These are phyloP conservation scores for Tachycineta bicolor DNA, from an alignment of 2,113 vertebrate genomes.

Conservation along the genomic window DNA sequence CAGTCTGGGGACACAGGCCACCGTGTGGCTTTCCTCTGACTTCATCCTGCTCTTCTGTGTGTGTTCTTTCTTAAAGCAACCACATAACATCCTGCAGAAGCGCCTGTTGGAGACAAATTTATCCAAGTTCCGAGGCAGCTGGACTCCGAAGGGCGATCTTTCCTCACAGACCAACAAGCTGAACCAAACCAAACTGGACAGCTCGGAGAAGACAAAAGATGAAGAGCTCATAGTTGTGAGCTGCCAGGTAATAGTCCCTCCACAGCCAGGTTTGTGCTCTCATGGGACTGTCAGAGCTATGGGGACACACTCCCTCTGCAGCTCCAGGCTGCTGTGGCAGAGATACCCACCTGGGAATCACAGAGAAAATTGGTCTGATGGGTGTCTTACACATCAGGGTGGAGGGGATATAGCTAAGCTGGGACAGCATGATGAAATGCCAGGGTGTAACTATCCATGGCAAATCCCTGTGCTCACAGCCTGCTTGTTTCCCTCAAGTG, in stretches of 20 bases:
- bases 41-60: neutral
- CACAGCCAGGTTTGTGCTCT: neutral
- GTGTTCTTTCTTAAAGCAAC: constrained; percentile 77
- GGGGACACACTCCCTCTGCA: neutral
- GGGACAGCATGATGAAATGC: neutral
- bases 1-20: neutral
- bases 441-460: neutral
- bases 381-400: neutral
- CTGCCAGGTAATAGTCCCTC: constrained; percentile 77
- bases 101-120: constrained; percentile 87
- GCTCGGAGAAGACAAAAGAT: constrained; percentile 66
- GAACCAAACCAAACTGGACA: constrained; percentile 68
- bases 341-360: neutral
- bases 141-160: constrained; percentile 64
- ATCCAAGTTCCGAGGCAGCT: constrained; percentile 76
- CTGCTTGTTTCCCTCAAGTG: neutral
- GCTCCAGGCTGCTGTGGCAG: neutral
- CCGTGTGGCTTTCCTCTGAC: neutral
- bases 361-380: neutral
- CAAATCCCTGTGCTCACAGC: neutral
- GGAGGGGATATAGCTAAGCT: neutral
- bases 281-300: fast-evolving
- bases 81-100: constrained; percentile 87
- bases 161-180: constrained; percentile 56
- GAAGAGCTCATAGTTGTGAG: constrained; percentile 80